Evolutionary conservation across 2,888 invertebrate genomes (phyloP).

Genomic region (Agrotis exclamationis): DNA sequence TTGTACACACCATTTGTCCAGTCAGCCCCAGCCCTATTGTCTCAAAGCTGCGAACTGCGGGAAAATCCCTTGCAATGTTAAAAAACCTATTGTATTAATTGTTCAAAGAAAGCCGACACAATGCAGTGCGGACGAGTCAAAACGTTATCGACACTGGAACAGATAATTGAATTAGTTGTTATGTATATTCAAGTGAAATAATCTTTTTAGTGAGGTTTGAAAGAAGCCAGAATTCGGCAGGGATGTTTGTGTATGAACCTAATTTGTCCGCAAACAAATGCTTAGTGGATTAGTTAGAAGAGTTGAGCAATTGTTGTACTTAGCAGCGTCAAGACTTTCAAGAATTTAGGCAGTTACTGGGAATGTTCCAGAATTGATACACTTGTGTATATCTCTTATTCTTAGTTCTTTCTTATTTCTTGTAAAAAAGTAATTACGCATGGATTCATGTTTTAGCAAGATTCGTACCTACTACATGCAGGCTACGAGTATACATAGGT

Average conservation of each 20-base stretch:
- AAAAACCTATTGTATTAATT: conserved; percentile 73
- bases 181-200: conserved; percentile 62
- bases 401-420: neutral
- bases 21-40: conserved; percentile 71
- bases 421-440: neutral
- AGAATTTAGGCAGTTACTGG: neutral
- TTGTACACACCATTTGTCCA: conserved; percentile 66
- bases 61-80: conserved; percentile 72
- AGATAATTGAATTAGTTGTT: conserved; percentile 81
- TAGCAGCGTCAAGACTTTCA: neutral
- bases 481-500: no score
- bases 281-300: conserved; percentile 35
- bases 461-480: no score
- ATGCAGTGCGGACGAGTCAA: conserved; percentile 63
- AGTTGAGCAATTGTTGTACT: conserved; percentile 29
- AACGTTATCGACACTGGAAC: conserved; percentile 72
- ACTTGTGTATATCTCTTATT: neutral
- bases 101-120: conserved; percentile 77
- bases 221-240: conserved; percentile 32
- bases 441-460: neutral
- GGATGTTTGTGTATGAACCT: conserved; percentile 38
- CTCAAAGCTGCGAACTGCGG: conserved; percentile 71
- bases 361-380: neutral
- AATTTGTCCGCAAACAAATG: conserved; percentile 51
- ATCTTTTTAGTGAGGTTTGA: conserved; percentile 54